Percentiles rank a stretch among this genome's conserved stretches.
Evolutionary conservation across 2,797 vertebrate species (phyloP).

Genomic region (Monodelphis domestica): DNA sequence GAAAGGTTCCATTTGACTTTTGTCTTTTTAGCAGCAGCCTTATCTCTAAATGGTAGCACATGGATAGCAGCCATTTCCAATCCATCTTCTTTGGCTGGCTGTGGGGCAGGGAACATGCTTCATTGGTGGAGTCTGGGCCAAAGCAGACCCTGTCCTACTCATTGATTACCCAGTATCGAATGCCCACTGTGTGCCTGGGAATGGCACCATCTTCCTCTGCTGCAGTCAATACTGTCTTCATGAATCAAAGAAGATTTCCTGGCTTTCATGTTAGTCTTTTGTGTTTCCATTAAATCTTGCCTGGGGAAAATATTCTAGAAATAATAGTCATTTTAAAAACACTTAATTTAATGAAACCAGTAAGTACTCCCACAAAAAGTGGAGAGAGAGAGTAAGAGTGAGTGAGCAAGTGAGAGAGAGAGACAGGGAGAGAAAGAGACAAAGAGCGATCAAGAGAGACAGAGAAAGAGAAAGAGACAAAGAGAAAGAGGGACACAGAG

Average conservation of each 20-base stretch:
- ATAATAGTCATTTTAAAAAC: neutral
- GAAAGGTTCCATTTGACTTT: neutral
- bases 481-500: too few species aligned
- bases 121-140: conserved; percentile 45
- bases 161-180: conserved; percentile 18
- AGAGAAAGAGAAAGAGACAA: too few species aligned
- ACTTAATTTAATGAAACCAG: neutral
- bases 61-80: conserved; percentile 19
- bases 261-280: conserved; percentile 38
- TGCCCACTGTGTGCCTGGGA: neutral
- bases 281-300: conserved; percentile 8
- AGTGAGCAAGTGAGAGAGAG: neutral
- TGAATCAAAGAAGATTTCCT: conserved; percentile 43
- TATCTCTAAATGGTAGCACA: neutral
- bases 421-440: neutral
- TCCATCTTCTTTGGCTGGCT: neutral
- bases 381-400: neutral
- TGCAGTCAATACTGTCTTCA: conserved; percentile 8
- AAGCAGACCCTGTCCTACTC: neutral
- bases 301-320: conserved; percentile 13
- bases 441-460: too few species aligned
- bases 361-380: neutral
- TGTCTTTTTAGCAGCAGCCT: neutral
- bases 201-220: neutral
- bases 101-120: neutral